phyloP scores from a whole-genome alignment of 2,113 vertebrate species.

The Hiodon tergisus region DNA sequence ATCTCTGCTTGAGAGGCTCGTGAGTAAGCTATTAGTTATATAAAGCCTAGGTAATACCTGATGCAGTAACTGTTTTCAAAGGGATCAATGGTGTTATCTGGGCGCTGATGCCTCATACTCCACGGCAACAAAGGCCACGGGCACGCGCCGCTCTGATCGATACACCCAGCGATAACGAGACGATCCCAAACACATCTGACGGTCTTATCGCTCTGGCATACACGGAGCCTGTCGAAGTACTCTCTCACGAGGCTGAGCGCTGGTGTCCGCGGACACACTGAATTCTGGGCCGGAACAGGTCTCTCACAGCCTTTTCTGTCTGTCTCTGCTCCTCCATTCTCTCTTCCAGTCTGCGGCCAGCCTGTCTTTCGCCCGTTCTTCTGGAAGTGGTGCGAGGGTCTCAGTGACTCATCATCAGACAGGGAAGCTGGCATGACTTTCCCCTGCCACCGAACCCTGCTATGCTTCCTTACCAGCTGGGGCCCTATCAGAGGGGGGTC shows the following conservation, averaged over 20 bases:
- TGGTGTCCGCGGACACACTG: constrained; percentile 7
- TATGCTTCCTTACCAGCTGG: constrained; percentile 26
- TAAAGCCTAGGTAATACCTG: constrained; percentile 43
- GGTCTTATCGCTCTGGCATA: constrained; percentile 57
- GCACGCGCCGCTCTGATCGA: constrained; percentile 58
- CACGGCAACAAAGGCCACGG: constrained; percentile 53
- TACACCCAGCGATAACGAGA: constrained; percentile 61
- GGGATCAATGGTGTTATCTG: constrained; percentile 71
- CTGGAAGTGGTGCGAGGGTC: not conserved
- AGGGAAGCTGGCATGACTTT: constrained; percentile 10
- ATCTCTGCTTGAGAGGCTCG: constrained; percentile 23
- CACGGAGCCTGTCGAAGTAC: constrained; percentile 65
- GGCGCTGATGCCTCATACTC: constrained; percentile 63
- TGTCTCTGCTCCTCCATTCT: constrained; percentile 14
- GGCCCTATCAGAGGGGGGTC: constrained; percentile 26
- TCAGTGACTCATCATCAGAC: constrained; percentile 35
- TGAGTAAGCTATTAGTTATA: constrained; percentile 40
- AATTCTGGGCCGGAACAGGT: not conserved
- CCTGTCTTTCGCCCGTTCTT: not conserved
- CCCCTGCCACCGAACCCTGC: not conserved
- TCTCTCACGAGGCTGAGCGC: constrained; percentile 44
- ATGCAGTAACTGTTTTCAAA: constrained; percentile 53
- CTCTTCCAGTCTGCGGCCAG: not conserved
- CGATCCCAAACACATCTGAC: constrained; percentile 59
- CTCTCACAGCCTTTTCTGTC: not conserved